Evolutionary conservation across 2,113 vertebrate species (phyloP).

Genomic region (Silurus asotus): DNA sequence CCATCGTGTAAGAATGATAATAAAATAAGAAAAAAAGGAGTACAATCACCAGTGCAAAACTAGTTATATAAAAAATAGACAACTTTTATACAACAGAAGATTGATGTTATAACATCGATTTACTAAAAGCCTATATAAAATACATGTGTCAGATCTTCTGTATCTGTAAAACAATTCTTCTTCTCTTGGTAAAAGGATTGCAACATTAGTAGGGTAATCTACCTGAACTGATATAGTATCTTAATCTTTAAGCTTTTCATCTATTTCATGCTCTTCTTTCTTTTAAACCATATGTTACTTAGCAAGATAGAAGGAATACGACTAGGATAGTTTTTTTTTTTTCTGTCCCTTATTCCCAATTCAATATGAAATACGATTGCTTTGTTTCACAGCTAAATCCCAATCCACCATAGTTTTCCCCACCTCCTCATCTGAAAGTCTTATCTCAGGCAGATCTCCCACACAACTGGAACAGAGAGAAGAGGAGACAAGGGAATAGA

Average conservation of each 20-base stretch:
- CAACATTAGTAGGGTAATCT: not conserved
- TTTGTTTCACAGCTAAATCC: constrained; percentile 73
- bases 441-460: constrained; percentile 25
- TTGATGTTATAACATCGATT: not conserved
- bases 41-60: constrained; percentile 1
- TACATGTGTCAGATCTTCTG: not conserved
- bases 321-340: constrained; percentile 47
- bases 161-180: not conserved
- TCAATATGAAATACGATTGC: constrained; percentile 79
- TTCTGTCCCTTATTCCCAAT: constrained; percentile 77
- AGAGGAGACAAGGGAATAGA: constrained; percentile 32
- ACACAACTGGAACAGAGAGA: constrained; percentile 28
- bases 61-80: not conserved
- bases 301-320: constrained; percentile 31
- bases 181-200: not conserved
- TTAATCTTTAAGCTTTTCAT: constrained; percentile 22
- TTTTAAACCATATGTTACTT: constrained; percentile 23
- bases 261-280: not conserved
- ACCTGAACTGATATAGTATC: constrained; percentile 30
- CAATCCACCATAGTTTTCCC: constrained; percentile 61
- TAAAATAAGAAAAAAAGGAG: not conserved
- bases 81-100: not conserved
- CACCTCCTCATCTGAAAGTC: constrained; percentile 19
- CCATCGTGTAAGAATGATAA: constrained; percentile 1
- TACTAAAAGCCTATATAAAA: not conserved